A percentile compares a stretch with the other conserved stretches of the same genome.
These are phyloP conservation scores for Labia minor DNA, from an alignment of 2,888 invertebrate species.

Conservation along the genomic window DNA sequence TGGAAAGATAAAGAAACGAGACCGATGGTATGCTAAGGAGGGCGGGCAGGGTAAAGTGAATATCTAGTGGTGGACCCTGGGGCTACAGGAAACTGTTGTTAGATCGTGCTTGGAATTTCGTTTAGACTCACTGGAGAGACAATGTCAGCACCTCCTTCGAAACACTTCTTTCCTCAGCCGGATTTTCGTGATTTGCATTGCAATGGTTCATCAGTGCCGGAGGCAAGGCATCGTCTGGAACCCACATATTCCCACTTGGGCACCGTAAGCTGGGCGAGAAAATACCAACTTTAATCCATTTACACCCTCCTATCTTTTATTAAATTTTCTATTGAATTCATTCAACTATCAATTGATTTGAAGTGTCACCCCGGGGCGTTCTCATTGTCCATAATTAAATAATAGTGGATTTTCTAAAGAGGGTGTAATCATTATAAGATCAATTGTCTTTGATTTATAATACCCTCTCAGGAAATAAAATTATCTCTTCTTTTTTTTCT, in stretches of 20 bases:
- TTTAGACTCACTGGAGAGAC: not conserved
- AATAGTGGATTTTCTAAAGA: no score
- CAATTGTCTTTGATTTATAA: no score
- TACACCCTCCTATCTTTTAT: slow-evolving; percentile 4
- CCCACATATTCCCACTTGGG: not conserved
- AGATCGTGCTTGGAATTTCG: not conserved
- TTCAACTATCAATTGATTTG: no score
- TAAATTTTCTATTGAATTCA: slow-evolving; percentile 2
- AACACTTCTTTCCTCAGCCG: not conserved
- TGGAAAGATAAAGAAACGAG: no score
- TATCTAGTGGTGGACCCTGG: not conserved
- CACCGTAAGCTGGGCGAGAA: not conserved
- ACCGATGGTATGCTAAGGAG: not conserved
- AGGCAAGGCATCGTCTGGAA: not conserved
- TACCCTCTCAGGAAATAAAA: no score
- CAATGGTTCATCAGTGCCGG: not conserved
- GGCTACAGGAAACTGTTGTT: not conserved
- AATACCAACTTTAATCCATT: not conserved
- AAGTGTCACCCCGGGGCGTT: no score
- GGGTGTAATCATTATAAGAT: no score
- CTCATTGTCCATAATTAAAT: no score
- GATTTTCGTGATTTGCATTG: slow-evolving; percentile 1
- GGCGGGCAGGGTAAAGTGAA: not conserved
- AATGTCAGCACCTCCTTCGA: not conserved
- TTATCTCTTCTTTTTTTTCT: no score